Percentiles rank a stretch among this genome's conserved stretches.
Conservation (phyloP, 64 coral and sea anemone genomes). For the Exaiptasia diaphana region DNA sequence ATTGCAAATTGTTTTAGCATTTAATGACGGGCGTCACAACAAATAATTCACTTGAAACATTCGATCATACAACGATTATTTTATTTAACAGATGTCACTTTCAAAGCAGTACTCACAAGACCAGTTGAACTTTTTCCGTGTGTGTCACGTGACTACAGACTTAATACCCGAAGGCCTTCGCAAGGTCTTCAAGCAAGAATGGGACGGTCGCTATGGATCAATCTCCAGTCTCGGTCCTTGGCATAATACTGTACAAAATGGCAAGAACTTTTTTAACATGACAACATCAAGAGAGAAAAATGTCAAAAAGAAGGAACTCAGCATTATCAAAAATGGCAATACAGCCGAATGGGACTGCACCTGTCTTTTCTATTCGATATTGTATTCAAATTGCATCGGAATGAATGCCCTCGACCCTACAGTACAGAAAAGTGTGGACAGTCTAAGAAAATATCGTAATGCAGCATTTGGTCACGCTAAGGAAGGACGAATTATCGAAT, state of each 20-base stretch:
- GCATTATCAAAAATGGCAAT: constrained; percentile 7
- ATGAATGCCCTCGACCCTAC: not conserved
- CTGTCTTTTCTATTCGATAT: not conserved
- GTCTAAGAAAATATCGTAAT: constrained; percentile 41
- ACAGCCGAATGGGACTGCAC: constrained; percentile 26
- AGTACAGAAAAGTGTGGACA: constrained; percentile 3
- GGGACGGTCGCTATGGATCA: not conserved
- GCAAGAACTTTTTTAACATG: not conserved
- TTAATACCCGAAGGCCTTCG: constrained; percentile 8
- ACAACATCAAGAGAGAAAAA: not conserved
- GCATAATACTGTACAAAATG: constrained; percentile 5
- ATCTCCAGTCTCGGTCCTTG: not conserved
- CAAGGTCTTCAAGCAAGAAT: constrained; percentile 8
- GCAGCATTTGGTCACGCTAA: constrained; percentile 29
- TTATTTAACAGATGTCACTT: not conserved
- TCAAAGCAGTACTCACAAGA: constrained; percentile 17
- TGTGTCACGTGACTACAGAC: not conserved
- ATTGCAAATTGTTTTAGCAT: no score
- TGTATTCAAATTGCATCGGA: constrained; percentile 11
- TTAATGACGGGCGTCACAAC: no score
- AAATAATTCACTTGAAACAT: no score
- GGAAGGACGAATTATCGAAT: not conserved
- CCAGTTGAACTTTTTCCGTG: constrained; percentile 14
- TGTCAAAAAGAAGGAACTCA: not conserved
- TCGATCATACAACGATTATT: no score